Evolutionary conservation across 2,888 invertebrate species (phyloP).

Genomic region (Dasypolia templi): DNA sequence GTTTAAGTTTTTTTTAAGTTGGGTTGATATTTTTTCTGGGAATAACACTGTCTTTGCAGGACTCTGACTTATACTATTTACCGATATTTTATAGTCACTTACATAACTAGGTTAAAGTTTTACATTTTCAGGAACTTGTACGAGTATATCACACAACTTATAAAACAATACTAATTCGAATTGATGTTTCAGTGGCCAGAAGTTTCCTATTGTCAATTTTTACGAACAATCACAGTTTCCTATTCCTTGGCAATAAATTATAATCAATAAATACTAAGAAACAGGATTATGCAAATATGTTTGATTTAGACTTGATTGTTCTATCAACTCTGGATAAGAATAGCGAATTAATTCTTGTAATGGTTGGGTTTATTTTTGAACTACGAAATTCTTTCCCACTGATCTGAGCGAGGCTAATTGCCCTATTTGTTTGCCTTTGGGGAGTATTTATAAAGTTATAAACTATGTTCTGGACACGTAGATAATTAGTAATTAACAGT

Average conservation of each 20-base stretch:
- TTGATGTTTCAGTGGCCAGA: background rate
- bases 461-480: conserved; percentile 35
- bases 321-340: conserved; percentile 26
- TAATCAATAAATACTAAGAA: conserved; percentile 19
- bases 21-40: background rate
- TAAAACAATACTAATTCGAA: background rate
- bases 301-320: conserved; percentile 18
- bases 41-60: background rate
- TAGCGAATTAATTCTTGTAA: conserved; percentile 10
- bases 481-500: conserved; percentile 46
- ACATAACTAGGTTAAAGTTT: background rate
- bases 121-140: background rate
- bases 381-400: conserved; percentile 17
- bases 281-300: background rate
- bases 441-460: conserved; percentile 30
- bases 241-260: conserved; percentile 7
- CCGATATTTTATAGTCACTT: background rate
- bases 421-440: conserved; percentile 31
- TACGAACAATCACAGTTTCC: background rate
- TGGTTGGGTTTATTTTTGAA: conserved; percentile 7
- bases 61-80: background rate
- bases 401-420: conserved; percentile 31
- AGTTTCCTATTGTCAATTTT: background rate
- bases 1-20: no score
- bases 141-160: background rate